A percentile compares a stretch with the other conserved stretches of the same genome.
Conservation (phyloP, 2,888 invertebrate genomes). For the Fragum whitleyi region DNA sequence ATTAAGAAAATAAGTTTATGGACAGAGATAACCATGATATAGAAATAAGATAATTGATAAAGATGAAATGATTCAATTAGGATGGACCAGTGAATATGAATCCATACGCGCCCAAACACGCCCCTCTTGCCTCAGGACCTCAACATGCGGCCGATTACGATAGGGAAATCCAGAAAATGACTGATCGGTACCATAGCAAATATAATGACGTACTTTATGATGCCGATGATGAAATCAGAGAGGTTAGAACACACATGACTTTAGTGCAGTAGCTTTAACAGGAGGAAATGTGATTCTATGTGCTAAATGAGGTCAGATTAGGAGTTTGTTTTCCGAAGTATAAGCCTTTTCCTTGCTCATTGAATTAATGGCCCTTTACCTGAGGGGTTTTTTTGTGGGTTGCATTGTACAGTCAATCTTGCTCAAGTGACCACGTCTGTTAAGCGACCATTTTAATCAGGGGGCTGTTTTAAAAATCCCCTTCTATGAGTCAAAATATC, state of each 20-base stretch:
- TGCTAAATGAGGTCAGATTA: neutral
- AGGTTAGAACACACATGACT: constrained; percentile 8
- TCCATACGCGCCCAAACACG: constrained; percentile 26
- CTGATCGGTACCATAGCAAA: constrained; percentile 60
- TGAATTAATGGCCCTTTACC: too few relatives aligned
- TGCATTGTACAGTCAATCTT: too few relatives aligned
- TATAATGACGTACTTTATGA: constrained; percentile 57
- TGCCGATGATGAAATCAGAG: constrained; percentile 49
- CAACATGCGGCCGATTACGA: constrained; percentile 57
- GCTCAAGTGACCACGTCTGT: too few relatives aligned
- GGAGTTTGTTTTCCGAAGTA: too few relatives aligned
- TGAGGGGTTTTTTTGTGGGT: too few relatives aligned
- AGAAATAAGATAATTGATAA: too few relatives aligned
- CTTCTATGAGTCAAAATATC: too few relatives aligned
- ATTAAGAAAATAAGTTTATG: too few relatives aligned
- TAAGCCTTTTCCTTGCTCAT: too few relatives aligned
- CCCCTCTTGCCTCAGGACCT: constrained; percentile 39
- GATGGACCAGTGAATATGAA: constrained; percentile 12
- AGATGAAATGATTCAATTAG: neutral
- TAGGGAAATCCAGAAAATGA: constrained; percentile 60
- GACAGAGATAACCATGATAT: too few relatives aligned
- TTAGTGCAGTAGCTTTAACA: neutral
- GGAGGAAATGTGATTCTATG: neutral
- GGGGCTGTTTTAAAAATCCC: too few relatives aligned
- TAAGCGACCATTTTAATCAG: too few relatives aligned